Evolutionary conservation across 2,888 invertebrate genomes (phyloP).

Genomic region (Drosophila incognita): DNA sequence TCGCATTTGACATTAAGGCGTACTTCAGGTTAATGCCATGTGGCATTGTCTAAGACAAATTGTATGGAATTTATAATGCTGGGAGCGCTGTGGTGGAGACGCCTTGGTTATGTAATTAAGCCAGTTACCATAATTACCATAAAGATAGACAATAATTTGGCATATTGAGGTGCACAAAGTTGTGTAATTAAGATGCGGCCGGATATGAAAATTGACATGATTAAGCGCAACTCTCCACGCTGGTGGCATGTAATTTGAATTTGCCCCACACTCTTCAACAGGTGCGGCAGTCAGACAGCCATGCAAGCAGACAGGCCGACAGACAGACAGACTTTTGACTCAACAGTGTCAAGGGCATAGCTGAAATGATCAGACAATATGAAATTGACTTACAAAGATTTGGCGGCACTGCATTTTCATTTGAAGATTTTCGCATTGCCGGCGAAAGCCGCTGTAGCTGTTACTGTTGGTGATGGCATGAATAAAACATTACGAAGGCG

Average conservation of each 20-base stretch:
- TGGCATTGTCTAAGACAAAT: constrained; percentile 48
- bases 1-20: constrained; percentile 67
- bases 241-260: constrained; percentile 53
- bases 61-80: constrained; percentile 39
- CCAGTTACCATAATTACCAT: constrained; percentile 72
- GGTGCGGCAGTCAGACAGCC: constrained; percentile 37
- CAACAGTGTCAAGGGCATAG: constrained; percentile 51
- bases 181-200: constrained; percentile 61
- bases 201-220: constrained; percentile 68
- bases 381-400: constrained; percentile 32
- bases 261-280: constrained; percentile 24
- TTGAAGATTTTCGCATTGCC: constrained; percentile 21
- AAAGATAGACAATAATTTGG: constrained; percentile 67
- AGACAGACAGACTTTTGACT: not conserved
- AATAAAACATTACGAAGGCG: constrained; percentile 79
- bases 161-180: constrained; percentile 44
- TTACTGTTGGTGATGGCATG: constrained; percentile 48
- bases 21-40: constrained; percentile 58
- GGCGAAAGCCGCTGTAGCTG: constrained; percentile 41
- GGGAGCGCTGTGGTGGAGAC: constrained; percentile 20
- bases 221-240: constrained; percentile 34
- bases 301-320: not conserved
- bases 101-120: constrained; percentile 66
- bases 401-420: constrained; percentile 14
- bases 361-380: constrained; percentile 33